phyloP scores from a whole-genome alignment of 1,140 invertebrate species.

The Zophobas morio region DNA sequence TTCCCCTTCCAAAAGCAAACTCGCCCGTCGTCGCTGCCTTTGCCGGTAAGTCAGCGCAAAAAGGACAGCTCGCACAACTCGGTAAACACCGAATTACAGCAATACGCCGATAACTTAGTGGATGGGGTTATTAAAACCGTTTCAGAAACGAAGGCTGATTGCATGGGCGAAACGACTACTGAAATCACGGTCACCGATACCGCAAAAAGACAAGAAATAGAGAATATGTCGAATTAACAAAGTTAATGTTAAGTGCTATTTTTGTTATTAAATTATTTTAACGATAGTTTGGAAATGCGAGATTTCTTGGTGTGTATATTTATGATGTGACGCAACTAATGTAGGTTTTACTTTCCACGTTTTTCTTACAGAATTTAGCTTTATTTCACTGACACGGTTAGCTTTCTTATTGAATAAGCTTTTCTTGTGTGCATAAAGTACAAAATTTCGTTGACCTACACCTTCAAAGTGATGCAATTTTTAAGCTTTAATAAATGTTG shows the following conservation, averaged over 20 bases:
- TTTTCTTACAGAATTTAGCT: constrained; percentile 22
- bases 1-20: constrained; percentile 67
- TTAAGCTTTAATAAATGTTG: constrained; percentile 41
- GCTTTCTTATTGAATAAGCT: constrained; percentile 6
- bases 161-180: constrained; percentile 48
- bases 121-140: constrained; percentile 66
- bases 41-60: constrained; percentile 62
- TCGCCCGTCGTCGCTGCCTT: constrained; percentile 65
- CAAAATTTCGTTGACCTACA: constrained; percentile 10
- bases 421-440: constrained; percentile 34
- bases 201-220: constrained; percentile 37
- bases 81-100: constrained; percentile 60
- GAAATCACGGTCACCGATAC: constrained; percentile 59
- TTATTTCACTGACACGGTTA: constrained; percentile 20
- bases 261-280: constrained; percentile 17
- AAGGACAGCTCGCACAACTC: constrained; percentile 55
- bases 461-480: constrained; percentile 20
- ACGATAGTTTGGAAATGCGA: neutral
- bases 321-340: constrained; percentile 4
- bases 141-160: constrained; percentile 61
- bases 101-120: constrained; percentile 64
- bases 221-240: constrained; percentile 15
- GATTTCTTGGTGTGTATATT: neutral
- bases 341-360: neutral
- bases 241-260: constrained; percentile 10